Conservation (phyloP, 2,888 invertebrate species). For the Pachydiplax longipennis region DNA sequence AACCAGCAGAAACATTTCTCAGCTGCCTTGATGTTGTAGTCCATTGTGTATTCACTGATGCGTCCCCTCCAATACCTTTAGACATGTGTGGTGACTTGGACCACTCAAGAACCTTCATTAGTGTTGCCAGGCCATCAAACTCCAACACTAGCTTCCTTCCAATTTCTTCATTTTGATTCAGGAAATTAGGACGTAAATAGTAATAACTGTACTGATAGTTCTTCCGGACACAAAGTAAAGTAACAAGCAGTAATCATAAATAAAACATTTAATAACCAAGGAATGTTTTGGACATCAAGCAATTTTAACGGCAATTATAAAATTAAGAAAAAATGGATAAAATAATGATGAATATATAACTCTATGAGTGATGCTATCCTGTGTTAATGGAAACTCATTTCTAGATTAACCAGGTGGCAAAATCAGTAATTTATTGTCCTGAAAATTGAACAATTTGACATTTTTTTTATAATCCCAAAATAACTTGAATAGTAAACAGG, state of each 20-base stretch:
- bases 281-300: no score
- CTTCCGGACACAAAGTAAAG: background rate
- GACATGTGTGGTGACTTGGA: conserved; percentile 53
- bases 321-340: no score
- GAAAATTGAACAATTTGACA: no score
- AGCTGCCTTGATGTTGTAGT: conserved; percentile 62
- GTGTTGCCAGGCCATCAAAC: conserved; percentile 47
- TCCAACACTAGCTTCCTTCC: conserved; percentile 53
- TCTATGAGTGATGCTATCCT: no score
- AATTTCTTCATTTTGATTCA: conserved; percentile 53
- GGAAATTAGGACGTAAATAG: background rate
- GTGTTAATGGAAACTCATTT: no score
- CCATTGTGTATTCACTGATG: conserved; percentile 55
- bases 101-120: conserved; percentile 50
- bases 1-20: conserved; percentile 74
- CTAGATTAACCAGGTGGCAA: no score
- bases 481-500: no score
- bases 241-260: background rate
- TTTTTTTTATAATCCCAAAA: no score
- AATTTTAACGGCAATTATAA: no score
- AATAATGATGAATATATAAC: no score
- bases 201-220: no score
- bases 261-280: background rate
- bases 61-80: conserved; percentile 58
- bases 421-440: no score